Evolutionary conservation across 2,797 vertebrate genomes (phyloP).

Genomic region (Pangasius macronema): DNA sequence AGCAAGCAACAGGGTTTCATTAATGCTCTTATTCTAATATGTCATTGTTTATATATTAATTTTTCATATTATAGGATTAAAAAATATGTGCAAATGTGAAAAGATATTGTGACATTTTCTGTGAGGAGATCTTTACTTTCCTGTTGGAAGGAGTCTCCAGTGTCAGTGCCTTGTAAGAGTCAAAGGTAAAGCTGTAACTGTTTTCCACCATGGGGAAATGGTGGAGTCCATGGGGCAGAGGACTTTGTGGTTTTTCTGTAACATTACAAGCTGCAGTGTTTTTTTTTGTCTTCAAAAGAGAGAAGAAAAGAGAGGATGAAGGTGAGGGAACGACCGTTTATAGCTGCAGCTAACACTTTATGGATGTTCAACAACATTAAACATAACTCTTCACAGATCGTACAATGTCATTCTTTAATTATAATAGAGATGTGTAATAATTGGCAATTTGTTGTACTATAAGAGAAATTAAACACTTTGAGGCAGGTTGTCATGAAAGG

Average conservation of each 20-base stretch:
- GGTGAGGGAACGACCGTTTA: neutral
- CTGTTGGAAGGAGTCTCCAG: neutral
- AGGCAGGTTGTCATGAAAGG: neutral
- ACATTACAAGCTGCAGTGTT: neutral
- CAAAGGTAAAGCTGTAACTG: neutral
- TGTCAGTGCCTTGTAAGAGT: neutral
- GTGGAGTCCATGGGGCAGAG: no score
- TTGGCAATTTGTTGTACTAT: neutral
- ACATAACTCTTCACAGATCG: neutral
- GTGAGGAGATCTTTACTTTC: neutral
- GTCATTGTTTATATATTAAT: neutral
- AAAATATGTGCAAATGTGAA: neutral
- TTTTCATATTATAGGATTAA: neutral
- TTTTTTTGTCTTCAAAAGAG: neutral
- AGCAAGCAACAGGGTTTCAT: neutral
- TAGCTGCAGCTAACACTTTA: neutral
- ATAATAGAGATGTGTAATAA: neutral
- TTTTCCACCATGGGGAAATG: neutral
- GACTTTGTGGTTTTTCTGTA: neutral
- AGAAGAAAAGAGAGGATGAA: neutral
- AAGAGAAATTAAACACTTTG: neutral
- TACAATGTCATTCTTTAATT: neutral
- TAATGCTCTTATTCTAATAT: neutral
- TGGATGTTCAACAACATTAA: neutral
- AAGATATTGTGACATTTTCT: neutral